These are phyloP conservation scores for Spinus olivaceus DNA, from an alignment of 2,797 vertebrate genomes.

Conservation along the genomic window DNA sequence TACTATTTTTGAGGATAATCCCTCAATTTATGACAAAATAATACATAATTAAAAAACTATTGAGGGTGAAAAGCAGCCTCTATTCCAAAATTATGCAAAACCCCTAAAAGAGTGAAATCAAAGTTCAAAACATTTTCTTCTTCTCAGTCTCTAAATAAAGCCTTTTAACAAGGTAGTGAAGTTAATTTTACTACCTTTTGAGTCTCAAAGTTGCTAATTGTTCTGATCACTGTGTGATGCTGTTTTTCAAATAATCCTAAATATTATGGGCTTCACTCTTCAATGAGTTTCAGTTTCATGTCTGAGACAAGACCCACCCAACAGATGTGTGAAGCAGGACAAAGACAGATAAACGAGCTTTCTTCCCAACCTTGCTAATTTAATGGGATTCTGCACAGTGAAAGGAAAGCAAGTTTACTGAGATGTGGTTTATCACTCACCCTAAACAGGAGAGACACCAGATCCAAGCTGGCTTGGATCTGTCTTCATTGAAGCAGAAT, in stretches of 20 bases:
- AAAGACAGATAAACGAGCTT: not conserved
- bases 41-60: constrained; percentile 7
- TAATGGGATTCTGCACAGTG: not conserved
- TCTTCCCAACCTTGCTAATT: not conserved
- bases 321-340: not conserved
- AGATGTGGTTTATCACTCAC: not conserved
- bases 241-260: not conserved
- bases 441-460: not conserved
- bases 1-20: not conserved
- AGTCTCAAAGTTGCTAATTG: not conserved
- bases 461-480: not conserved
- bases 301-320: not conserved
- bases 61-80: constrained; percentile 4
- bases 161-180: not conserved
- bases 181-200: not conserved
- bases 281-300: not conserved
- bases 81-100: not conserved
- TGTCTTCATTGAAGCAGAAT: not conserved
- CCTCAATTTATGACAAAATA: not conserved
- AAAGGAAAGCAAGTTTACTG: not conserved
- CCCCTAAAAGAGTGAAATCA: not conserved
- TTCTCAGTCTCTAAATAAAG: not conserved
- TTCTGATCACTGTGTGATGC: not conserved
- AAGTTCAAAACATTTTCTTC: constrained; percentile 39
- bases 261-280: not conserved